Conservation (phyloP, 2,113 vertebrate species). For the Theristicus caerulescens region DNA sequence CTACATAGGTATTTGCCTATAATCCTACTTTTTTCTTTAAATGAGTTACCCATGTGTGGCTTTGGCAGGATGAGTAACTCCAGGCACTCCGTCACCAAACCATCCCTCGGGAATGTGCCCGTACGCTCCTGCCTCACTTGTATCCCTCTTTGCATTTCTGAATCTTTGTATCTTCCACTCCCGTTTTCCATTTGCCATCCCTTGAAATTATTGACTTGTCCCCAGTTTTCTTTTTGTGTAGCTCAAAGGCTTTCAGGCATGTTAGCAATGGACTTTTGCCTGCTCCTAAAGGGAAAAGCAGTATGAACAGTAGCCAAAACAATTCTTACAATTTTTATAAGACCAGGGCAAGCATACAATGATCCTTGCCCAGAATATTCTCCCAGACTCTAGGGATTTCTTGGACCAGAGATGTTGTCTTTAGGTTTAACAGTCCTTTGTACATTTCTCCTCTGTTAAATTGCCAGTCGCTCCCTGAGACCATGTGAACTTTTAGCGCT, state of each 20-base stretch:
- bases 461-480: not conserved
- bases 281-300: not conserved
- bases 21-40: not conserved
- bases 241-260: not conserved
- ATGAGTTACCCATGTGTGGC: accelerated
- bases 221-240: not conserved
- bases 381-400: not conserved
- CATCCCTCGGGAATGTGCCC: accelerated
- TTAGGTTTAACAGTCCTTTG: not conserved
- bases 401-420: not conserved
- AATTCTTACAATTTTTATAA: not conserved
- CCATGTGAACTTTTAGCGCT: not conserved
- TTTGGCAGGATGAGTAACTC: not conserved
- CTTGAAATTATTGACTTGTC: not conserved
- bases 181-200: not conserved
- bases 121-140: not conserved
- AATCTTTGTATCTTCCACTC: not conserved
- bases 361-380: not conserved
- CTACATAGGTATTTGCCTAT: not conserved
- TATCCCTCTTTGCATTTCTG: not conserved
- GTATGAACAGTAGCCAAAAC: not conserved
- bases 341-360: not conserved
- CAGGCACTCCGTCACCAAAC: not conserved
- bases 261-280: not conserved
- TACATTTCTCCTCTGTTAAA: not conserved